Evolutionary conservation across 1,140 invertebrate species (phyloP).

Genomic region (Nixonia krombeini): DNA sequence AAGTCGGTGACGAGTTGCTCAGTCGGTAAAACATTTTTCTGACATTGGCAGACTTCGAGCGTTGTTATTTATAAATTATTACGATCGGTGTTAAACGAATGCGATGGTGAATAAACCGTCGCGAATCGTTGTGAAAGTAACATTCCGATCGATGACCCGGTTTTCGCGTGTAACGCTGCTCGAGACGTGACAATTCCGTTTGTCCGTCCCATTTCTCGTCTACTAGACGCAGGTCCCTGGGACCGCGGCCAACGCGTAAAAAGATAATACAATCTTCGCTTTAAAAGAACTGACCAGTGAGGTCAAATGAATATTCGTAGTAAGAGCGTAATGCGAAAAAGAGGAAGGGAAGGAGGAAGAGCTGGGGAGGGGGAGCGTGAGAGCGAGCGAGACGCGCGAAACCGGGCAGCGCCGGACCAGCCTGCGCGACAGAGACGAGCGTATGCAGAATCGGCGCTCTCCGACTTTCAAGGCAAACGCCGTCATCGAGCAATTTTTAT

Average conservation of each 20-base stretch:
- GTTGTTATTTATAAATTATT: too few species aligned
- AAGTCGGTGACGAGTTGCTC: too few species aligned
- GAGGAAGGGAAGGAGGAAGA: slow-evolving; percentile 27
- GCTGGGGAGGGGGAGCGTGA: slow-evolving; percentile 18
- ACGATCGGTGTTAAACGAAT: too few species aligned
- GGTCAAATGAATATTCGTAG: slow-evolving; percentile 47
- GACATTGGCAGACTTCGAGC: too few species aligned
- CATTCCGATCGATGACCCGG: too few species aligned
- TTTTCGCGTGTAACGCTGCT: too few species aligned
- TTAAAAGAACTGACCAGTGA: slow-evolving; percentile 47
- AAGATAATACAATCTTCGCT: slow-evolving; percentile 45
- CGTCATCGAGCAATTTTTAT: slow-evolving; percentile 53
- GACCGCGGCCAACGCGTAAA: slow-evolving; percentile 21
- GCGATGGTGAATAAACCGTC: too few species aligned
- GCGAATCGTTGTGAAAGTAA: too few species aligned
- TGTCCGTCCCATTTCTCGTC: slow-evolving; percentile 40
- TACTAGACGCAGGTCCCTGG: slow-evolving; percentile 18
- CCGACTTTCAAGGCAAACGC: slow-evolving; percentile 58
- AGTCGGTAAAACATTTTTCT: too few species aligned
- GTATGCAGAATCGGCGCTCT: slow-evolving; percentile 43
- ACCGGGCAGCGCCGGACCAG: too few species aligned
- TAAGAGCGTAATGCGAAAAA: slow-evolving; percentile 36
- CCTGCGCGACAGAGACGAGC: slow-evolving; percentile 23
- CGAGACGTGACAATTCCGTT: slow-evolving; percentile 14
- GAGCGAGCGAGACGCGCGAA: slow-evolving; percentile 30